Percentiles rank a stretch among this genome's conserved stretches.
Conservation (phyloP, 2,797 vertebrate genomes). For the Phrynocephalus forsythii region DNA sequence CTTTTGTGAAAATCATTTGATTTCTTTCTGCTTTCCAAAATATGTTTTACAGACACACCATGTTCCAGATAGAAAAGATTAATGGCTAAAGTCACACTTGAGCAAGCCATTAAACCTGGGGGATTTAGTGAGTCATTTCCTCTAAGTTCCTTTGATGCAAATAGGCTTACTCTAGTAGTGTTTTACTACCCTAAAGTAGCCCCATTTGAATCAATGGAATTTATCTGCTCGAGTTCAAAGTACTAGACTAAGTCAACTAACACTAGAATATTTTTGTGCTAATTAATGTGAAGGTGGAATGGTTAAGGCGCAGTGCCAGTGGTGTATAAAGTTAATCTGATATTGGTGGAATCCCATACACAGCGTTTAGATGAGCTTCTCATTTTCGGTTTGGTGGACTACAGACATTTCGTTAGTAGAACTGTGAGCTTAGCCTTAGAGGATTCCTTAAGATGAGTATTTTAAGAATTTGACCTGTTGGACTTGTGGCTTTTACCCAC, state of each 20-base stretch:
- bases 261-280: not conserved
- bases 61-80: not conserved
- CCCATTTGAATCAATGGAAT: too few relatives aligned
- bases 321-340: not conserved
- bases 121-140: too few relatives aligned
- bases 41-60: not conserved
- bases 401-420: not conserved
- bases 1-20: not conserved
- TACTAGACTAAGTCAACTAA: too few relatives aligned
- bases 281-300: not conserved
- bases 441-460: not conserved
- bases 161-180: too few relatives aligned
- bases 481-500: not conserved
- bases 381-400: not conserved
- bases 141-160: too few relatives aligned
- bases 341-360: not conserved
- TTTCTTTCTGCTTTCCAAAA: not conserved
- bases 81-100: too few relatives aligned
- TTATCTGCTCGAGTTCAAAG: too few relatives aligned
- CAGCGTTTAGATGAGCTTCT: not conserved
- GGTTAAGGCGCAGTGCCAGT: not conserved
- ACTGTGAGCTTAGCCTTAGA: not conserved
- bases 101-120: too few relatives aligned
- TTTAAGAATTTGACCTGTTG: not conserved
- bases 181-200: too few relatives aligned